Conservation (phyloP, 2,888 invertebrate genomes). For the Eupithecia centaureata region DNA sequence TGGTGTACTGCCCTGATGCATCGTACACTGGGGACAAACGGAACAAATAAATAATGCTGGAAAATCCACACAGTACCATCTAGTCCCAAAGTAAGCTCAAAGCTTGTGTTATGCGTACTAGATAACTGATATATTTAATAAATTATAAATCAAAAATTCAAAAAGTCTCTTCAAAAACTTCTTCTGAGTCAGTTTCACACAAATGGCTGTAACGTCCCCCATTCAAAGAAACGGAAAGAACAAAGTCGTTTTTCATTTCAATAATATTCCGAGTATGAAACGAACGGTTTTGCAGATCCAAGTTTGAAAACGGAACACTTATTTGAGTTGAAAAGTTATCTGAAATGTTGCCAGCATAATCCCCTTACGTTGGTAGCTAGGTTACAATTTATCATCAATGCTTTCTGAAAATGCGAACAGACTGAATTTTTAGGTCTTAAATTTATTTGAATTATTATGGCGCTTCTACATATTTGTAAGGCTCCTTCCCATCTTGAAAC, state of each 20-base stretch:
- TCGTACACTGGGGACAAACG: conserved; percentile 86
- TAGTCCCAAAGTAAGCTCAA: neutral
- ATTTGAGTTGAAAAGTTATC: conserved; percentile 15
- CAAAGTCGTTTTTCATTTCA: conserved; percentile 13
- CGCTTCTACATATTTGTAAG: too few species aligned
- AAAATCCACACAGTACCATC: neutral
- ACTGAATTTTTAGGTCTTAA: neutral
- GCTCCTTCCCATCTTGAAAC: too few species aligned
- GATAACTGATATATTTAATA: too few species aligned
- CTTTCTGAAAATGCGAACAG: neutral
- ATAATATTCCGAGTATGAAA: neutral
- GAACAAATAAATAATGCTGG: conserved; percentile 12
- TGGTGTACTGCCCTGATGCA: conserved; percentile 91
- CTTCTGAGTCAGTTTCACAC: too few species aligned
- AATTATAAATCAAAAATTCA: too few species aligned
- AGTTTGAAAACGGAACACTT: conserved; percentile 9
- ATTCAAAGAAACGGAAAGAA: conserved; percentile 4
- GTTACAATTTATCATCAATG: neutral
- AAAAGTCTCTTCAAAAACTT: too few species aligned
- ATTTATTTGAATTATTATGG: neutral
- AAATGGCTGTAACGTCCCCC: too few species aligned
- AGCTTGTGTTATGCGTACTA: too few species aligned
- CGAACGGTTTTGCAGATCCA: neutral
- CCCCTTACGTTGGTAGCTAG: neutral
- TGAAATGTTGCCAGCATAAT: conserved; percentile 7